Conservation (phyloP, 2,888 invertebrate genomes). For the Amorpha juglandis region DNA sequence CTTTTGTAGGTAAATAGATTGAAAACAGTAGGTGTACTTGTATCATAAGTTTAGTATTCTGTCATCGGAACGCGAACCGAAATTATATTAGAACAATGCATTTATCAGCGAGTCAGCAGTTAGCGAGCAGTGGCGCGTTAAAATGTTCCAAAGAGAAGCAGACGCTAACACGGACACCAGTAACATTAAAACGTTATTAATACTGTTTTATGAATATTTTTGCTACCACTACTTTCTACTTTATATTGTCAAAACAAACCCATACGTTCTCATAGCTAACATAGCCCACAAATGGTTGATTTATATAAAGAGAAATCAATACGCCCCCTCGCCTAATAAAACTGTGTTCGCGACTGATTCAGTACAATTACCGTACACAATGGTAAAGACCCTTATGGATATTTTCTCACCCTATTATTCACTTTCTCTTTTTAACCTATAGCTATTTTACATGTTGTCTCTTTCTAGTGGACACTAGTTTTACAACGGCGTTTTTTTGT, state of each 20-base stretch:
- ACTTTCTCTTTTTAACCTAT: slow-evolving; percentile 37
- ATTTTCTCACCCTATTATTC: slow-evolving; percentile 29
- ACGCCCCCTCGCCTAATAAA: slow-evolving; percentile 41
- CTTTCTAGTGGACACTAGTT: slow-evolving; percentile 31
- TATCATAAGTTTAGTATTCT: no score
- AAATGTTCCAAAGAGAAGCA: no score
- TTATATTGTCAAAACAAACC: neutral
- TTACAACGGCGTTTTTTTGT: neutral
- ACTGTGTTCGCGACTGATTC: slow-evolving; percentile 48
- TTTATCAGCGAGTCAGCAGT: no score
- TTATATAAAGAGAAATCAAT: slow-evolving; percentile 37
- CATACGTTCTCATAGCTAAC: neutral
- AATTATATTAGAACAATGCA: no score
- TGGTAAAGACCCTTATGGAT: slow-evolving; percentile 47
- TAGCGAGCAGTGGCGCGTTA: no score
- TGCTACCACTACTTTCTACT: no score
- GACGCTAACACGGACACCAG: no score
- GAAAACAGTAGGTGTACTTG: no score
- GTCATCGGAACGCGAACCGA: no score
- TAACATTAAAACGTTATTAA: no score
- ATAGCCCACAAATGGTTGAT: neutral
- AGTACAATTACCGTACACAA: slow-evolving; percentile 53
- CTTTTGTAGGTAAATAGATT: neutral
- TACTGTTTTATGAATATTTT: no score
- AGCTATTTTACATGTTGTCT: slow-evolving; percentile 33